Conservation (phyloP, 2,113 vertebrate genomes). For the Microtus richardsoni region DNA sequence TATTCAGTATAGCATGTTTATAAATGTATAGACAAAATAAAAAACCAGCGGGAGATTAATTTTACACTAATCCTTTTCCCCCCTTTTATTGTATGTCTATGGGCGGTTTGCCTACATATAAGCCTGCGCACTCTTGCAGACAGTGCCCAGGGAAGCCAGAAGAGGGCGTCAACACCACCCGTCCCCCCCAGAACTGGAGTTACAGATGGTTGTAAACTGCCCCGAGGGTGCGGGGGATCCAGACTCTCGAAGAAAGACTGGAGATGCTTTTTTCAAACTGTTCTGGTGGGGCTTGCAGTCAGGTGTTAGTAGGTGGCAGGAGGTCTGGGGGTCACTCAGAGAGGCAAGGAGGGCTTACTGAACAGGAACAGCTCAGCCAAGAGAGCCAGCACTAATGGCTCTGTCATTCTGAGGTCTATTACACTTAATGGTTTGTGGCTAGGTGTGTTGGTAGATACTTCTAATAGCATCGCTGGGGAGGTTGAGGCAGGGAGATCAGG, state of each 20-base stretch:
- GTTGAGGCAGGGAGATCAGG: neutral
- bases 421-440: neutral
- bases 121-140: neutral
- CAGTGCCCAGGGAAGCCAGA: neutral
- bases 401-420: neutral
- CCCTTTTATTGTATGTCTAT: neutral
- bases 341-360: neutral
- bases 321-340: neutral
- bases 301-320: neutral
- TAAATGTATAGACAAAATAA: neutral
- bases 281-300: neutral
- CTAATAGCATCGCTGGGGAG: neutral
- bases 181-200: neutral
- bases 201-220: neutral
- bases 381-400: neutral
- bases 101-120: neutral
- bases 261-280: neutral
- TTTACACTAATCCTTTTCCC: neutral
- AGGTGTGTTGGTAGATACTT: neutral
- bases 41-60: neutral
- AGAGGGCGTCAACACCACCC: neutral
- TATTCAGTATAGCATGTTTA: neutral
- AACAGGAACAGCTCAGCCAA: neutral
- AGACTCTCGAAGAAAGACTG: neutral
- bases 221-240: neutral